A percentile compares a stretch with the other conserved stretches of the same genome.
Conservation (phyloP, 2,797 vertebrate species). For the Periparus ater region DNA sequence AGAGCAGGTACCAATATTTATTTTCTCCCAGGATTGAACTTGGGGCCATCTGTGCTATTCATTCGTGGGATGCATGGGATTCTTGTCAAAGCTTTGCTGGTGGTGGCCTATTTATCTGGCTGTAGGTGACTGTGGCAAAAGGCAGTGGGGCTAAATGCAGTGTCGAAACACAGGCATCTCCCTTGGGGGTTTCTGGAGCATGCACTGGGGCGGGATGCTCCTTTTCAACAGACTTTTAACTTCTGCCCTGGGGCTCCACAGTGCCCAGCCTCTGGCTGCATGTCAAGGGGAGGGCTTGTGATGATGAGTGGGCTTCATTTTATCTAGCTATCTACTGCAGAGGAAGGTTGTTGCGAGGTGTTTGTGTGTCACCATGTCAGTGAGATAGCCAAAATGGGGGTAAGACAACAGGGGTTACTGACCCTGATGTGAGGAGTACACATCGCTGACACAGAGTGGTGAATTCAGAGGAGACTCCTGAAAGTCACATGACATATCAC, state of each 20-base stretch:
- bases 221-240: not conserved
- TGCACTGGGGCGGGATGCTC: not conserved
- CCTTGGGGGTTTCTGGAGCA: accelerated
- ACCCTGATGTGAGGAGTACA: not conserved
- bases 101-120: not conserved
- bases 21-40: not conserved
- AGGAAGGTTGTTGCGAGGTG: not conserved
- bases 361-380: not conserved
- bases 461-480: not conserved
- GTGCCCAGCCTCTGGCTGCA: accelerated
- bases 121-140: not conserved
- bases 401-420: not conserved
- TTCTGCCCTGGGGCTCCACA: accelerated
- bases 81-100: not conserved
- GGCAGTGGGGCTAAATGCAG: not conserved
- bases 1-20: not conserved
- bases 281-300: not conserved
- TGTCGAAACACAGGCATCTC: not conserved
- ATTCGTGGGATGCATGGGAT: not conserved
- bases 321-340: not conserved
- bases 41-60: accelerated
- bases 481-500: not conserved
- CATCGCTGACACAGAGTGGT: accelerated
- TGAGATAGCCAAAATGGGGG: accelerated
- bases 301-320: not conserved